Base-by-base conservation (phyloP, 2,113 vertebrate species). In the Rhodinocichla rosea region DNA sequence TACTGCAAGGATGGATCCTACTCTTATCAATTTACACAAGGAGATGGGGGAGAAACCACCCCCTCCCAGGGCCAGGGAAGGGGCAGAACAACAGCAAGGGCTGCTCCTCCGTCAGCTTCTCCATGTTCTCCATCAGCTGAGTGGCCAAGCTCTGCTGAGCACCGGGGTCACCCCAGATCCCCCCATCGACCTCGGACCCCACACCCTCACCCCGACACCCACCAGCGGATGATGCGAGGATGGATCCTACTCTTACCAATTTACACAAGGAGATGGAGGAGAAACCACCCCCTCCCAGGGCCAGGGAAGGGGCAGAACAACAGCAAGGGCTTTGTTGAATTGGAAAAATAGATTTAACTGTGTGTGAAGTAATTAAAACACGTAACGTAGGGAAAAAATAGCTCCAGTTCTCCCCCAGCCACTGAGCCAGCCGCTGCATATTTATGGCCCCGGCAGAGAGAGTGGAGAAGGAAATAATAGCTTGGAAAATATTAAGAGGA, bases 51-150 rank as follows among this genome's bases (percentile, higher is more conserved):
- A 90, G 42, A 71, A 63, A 71, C 42, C 47, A 42, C 59, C 39
- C 39, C 69, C 60, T 56, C 50, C 9, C 18, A 26, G 73, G 56
- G 94, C 81, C 35, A 40, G 42, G n/a, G 45, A 93, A 87, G 78
- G 83, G 60, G 57, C 79, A 94, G 86, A 94, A 88, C 67, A 92
- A 91, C 87, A 53, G 15, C 17, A 7, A 62, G 50, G 69, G 90
- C 56, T 94, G 98, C 69, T 99, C 99, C 93, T 99, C 99, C 0
- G 98, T 99, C 97, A 99, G 96, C 97, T 99, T 99, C 97, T 99
- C 99, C 93, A 99, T 95, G 94, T 99, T 99, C 92, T 99, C 99
- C 95, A 99, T 99, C 76, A 99, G 98, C 60, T 99, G 98, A 1
- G 97, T 96, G 59, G 99, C 99, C 60, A 99, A 96, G 96, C 98